These are phyloP conservation scores for Psilopsiagon aymara DNA, from an alignment of 2,113 vertebrate species.

Conservation along the genomic window DNA sequence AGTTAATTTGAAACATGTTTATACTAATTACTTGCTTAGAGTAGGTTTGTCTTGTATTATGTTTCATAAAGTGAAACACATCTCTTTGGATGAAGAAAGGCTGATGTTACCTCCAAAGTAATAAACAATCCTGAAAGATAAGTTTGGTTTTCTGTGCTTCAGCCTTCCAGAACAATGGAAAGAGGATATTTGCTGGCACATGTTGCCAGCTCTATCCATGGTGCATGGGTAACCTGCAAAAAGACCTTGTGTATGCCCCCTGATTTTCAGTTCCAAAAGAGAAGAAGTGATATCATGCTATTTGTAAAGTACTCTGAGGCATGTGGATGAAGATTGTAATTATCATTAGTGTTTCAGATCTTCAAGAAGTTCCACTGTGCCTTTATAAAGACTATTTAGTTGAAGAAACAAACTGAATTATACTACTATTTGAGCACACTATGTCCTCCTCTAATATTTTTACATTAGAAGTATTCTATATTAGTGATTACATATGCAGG, in stretches of 20 bases:
- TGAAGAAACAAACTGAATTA: neutral
- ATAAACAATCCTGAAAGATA: neutral
- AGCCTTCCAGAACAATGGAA: neutral
- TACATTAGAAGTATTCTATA: neutral
- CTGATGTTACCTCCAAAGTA: neutral
- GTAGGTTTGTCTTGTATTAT: neutral
- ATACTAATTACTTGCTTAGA: neutral
- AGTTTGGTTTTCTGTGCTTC: neutral
- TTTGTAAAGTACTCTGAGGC: neutral
- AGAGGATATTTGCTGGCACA: accelerated
- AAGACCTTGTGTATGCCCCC: neutral
- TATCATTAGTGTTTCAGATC: neutral
- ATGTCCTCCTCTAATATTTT: neutral
- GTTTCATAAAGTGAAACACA: neutral
- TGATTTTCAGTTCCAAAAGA: neutral
- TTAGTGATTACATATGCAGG: neutral
- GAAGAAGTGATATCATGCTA: neutral
- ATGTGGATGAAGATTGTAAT: neutral
- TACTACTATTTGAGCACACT: neutral
- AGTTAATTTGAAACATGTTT: neutral
- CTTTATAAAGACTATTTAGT: neutral
- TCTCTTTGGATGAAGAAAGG: neutral
- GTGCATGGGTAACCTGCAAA: neutral
- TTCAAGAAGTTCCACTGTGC: neutral
- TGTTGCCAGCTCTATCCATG: neutral